phyloP scores from a whole-genome alignment of 1,140 invertebrate species.

The Drosophila kanapiae region DNA sequence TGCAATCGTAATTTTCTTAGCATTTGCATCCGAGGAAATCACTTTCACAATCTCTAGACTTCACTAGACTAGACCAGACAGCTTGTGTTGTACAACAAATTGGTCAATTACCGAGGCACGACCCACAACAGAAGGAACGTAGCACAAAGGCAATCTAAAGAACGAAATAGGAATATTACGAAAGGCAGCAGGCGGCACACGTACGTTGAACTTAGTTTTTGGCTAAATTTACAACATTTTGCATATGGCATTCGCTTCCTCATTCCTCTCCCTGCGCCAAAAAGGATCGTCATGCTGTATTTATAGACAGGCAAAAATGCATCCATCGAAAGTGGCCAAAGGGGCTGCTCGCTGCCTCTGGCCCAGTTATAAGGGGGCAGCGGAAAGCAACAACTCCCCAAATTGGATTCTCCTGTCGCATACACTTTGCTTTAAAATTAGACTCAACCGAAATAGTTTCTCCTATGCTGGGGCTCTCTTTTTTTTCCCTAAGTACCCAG shows the following conservation, averaged over 20 bases:
- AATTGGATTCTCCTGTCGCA: slow-evolving; percentile 24
- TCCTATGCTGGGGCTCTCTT: slow-evolving; percentile 4
- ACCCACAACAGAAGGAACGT: slow-evolving; percentile 26
- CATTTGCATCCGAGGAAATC: slow-evolving; percentile 46
- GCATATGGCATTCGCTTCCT: slow-evolving; percentile 73
- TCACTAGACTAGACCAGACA: slow-evolving; percentile 18
- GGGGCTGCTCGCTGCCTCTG: slow-evolving; percentile 41
- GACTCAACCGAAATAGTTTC: slow-evolving; percentile 45
- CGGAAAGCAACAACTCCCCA: slow-evolving; percentile 19
- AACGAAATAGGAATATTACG: slow-evolving; percentile 25
- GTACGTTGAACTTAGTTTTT: slow-evolving; percentile 77
- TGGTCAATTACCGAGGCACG: slow-evolving; percentile 67
- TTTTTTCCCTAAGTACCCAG: neutral
- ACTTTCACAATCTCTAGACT: slow-evolving; percentile 69
- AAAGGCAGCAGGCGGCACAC: slow-evolving; percentile 40
- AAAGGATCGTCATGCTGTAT: slow-evolving; percentile 61
- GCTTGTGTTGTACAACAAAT: slow-evolving; percentile 59
- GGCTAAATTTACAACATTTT: slow-evolving; percentile 76
- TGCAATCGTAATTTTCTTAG: slow-evolving; percentile 10
- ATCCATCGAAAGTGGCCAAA: slow-evolving; percentile 32
- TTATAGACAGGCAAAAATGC: slow-evolving; percentile 47
- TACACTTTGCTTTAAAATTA: slow-evolving; percentile 44
- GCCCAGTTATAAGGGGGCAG: slow-evolving; percentile 62
- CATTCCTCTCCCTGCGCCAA: slow-evolving; percentile 48
- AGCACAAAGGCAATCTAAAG: slow-evolving; percentile 33